Base-by-base conservation (phyloP, 2,113 vertebrate genomes). In the Bambusicola thoracicus region DNA sequence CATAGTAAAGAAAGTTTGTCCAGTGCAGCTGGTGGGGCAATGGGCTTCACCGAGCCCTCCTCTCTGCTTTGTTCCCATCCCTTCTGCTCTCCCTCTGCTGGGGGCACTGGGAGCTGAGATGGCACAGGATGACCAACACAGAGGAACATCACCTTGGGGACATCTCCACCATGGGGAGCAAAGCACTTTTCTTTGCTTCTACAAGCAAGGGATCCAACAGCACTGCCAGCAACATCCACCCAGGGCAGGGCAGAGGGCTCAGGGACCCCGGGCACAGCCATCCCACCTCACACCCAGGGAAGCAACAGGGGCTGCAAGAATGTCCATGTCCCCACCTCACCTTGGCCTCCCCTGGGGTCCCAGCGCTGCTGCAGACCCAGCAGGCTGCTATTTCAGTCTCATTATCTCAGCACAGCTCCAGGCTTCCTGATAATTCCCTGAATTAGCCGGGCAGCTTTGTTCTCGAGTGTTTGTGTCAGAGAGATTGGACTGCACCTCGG, bases 371-470 rank as follows among this genome's bases (percentile, higher is more conserved):
- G 13, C 4, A 7, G 15, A 46, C 36, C 53, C 62, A 69, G 94
- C 95, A 91, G 51, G 63, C 79, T 53, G 81, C 95, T 97, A 93
- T 97, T 96, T 96, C 43, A 10, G 66, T 94, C 34, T 48, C 10
- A 66, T 95, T 96, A 96, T 97, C 96, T 96, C 94, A 92, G 86
- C 76, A 61, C 78, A 18, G 96, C 92, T 53, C 21, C 92, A 20
- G 58, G 92, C 94, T 91, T 93, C 94, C 94, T 92, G 93, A 76
- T 90, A 89, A 85, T 83, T 94, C 95, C 93, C 84, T 25, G 92
- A 72, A 75, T 92, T 32, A 74, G 79, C 61, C 4, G 13, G 59
- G 30, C 18, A 72, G 83, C 93, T 96, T 95, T 96, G 93, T 87
- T 96, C 92, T 70, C 3, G 11, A 94, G 93, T 44, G 90, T 22